phyloP scores from a whole-genome alignment of 2,797 vertebrate species.

The Sphaeramia orbicularis region DNA sequence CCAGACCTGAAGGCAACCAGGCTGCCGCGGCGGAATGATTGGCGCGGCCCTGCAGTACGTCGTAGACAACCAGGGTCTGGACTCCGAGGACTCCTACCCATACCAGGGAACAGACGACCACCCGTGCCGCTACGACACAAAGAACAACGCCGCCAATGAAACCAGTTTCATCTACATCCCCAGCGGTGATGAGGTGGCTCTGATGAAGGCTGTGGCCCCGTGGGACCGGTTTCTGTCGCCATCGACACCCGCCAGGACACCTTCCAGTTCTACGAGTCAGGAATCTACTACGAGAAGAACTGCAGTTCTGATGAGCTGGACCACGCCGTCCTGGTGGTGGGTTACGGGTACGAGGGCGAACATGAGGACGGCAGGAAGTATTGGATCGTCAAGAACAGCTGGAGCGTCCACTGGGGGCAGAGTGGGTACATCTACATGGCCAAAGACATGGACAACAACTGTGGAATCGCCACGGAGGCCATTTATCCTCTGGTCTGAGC shows the following conservation, averaged over 20 bases:
- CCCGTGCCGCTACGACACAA: slow-evolving; percentile 87
- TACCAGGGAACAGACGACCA: slow-evolving; percentile 79
- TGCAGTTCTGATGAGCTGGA: slow-evolving; percentile 93
- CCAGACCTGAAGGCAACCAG: background rate
- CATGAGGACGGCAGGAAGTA: slow-evolving; percentile 89
- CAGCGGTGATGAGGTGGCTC: slow-evolving; percentile 85
- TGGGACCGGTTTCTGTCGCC: slow-evolving; percentile 92
- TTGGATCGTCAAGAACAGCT: slow-evolving; percentile 98
- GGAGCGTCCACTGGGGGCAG: slow-evolving; percentile 91
- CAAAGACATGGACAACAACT: slow-evolving; percentile 92
- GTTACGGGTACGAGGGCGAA: slow-evolving; percentile 89
- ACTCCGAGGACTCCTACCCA: slow-evolving; percentile 7
- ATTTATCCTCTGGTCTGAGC: slow-evolving; percentile 90
- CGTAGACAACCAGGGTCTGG: background rate
- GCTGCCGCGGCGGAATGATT: background rate
- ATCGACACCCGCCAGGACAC: slow-evolving; percentile 91
- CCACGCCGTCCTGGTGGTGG: slow-evolving; percentile 93
- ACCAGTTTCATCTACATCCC: slow-evolving; percentile 90
- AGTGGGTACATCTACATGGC: slow-evolving; percentile 92
- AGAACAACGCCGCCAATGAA: slow-evolving; percentile 87
- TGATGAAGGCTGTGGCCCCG: slow-evolving; percentile 91
- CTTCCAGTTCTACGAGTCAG: slow-evolving; percentile 94
- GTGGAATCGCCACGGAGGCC: slow-evolving; percentile 93
- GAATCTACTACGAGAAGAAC: slow-evolving; percentile 91
- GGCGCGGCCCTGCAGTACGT: background rate